phyloP scores from a whole-genome alignment of 2,797 vertebrate genomes.

The Anguilla pacifica region DNA sequence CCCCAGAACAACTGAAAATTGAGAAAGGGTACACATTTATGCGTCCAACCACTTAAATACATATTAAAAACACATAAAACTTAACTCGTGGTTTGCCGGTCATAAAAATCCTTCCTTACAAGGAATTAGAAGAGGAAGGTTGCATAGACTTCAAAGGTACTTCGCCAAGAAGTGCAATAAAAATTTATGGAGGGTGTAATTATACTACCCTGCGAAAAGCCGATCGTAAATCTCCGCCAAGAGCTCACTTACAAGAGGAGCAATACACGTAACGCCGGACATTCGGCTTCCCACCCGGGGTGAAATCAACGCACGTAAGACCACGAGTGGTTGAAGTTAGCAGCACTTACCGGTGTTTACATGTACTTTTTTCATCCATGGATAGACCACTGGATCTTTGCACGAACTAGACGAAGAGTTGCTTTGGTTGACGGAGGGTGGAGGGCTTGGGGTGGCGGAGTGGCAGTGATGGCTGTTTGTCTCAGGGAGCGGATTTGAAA shows the following conservation, averaged over 20 bases:
- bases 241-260: conserved; percentile 82
- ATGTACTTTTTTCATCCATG: conserved; percentile 98
- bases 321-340: conserved; percentile 55
- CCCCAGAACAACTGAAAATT: conserved; percentile 63
- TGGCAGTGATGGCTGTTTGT: conserved; percentile 77
- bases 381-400: conserved; percentile 93
- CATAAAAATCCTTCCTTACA: conserved; percentile 62
- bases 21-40: conserved; percentile 77
- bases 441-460: conserved; percentile 84
- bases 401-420: conserved; percentile 72
- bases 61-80: conserved; percentile 84
- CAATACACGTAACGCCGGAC: conserved; percentile 77
- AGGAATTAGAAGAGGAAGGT: conserved; percentile 83
- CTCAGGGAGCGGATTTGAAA: conserved; percentile 75
- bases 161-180: conserved; percentile 93
- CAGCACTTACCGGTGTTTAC: conserved; percentile 92
- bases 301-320: conserved; percentile 67
- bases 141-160: conserved; percentile 91
- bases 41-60: conserved; percentile 87
- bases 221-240: conserved; percentile 94
- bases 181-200: conserved; percentile 99
- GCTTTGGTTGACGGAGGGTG: conserved; percentile 78
- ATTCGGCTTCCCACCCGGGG: conserved; percentile 69
- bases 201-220: conserved; percentile 95
- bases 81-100: conserved; percentile 79